Conservation (phyloP, 2,797 vertebrate genomes). For the Philypnodon macrostomus region DNA sequence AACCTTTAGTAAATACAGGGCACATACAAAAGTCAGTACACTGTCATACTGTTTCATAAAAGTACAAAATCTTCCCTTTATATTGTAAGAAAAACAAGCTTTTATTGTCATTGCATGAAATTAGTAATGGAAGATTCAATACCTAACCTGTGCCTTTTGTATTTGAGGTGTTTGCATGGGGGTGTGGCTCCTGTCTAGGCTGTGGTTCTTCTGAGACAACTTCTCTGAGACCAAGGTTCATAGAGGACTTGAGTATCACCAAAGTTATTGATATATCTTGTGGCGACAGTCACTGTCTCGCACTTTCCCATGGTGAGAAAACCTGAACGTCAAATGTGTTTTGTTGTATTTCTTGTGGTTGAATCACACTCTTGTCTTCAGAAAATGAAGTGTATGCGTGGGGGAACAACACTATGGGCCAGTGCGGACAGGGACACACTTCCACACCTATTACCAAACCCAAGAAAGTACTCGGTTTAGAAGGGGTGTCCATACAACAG, state of each 20-base stretch:
- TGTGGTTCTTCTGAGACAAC: slow-evolving; percentile 83
- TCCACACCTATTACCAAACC: slow-evolving; percentile 84
- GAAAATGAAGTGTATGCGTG: slow-evolving; percentile 86
- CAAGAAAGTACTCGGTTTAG: slow-evolving; percentile 82
- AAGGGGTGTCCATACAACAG: slow-evolving; percentile 81
- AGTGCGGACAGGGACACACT: slow-evolving; percentile 84
- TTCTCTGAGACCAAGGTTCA: slow-evolving; percentile 76
- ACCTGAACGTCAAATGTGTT: neutral
- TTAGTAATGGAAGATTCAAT: too few relatives aligned
- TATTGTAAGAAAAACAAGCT: too few relatives aligned
- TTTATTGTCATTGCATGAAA: too few relatives aligned
- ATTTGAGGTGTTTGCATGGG: slow-evolving; percentile 82
- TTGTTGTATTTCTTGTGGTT: neutral
- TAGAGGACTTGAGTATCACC: slow-evolving; percentile 81
- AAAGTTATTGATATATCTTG: slow-evolving; percentile 85
- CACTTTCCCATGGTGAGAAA: slow-evolving; percentile 79
- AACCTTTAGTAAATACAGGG: too few relatives aligned
- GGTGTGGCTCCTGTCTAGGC: slow-evolving; percentile 83
- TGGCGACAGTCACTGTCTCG: slow-evolving; percentile 84
- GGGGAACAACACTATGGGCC: slow-evolving; percentile 87
- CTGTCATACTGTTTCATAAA: too few relatives aligned
- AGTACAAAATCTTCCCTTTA: too few relatives aligned
- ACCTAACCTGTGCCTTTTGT: neutral
- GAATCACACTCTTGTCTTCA: slow-evolving; percentile 27
- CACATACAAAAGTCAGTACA: too few relatives aligned